phyloP scores from a whole-genome alignment of 2,113 vertebrate genomes.

The Herpetotheres cachinnans region DNA sequence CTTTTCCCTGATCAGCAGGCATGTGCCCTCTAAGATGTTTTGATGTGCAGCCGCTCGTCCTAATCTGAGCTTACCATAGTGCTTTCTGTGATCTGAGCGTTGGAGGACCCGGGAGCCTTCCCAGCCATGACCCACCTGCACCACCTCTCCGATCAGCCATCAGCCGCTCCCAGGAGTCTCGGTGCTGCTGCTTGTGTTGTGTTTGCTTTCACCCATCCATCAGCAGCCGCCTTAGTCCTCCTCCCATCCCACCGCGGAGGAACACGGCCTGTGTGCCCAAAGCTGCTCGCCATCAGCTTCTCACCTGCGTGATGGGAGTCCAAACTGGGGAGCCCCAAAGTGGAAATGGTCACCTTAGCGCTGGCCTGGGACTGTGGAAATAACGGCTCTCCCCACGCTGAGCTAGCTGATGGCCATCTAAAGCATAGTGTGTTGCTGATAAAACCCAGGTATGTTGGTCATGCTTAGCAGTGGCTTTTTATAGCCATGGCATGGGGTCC shows the following conservation, averaged over 20 bases:
- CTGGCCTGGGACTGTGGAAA: not conserved
- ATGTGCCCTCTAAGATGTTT: not conserved
- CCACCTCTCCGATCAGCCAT: not conserved
- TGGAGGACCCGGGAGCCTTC: not conserved
- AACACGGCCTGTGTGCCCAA: not conserved
- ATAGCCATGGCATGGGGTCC: not conserved
- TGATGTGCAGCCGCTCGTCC: not conserved
- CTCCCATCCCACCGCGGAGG: not conserved
- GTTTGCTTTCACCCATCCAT: not conserved
- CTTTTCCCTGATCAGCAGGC: not conserved
- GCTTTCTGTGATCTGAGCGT: rapidly evolving
- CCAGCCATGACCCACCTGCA: not conserved
- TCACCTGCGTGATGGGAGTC: not conserved
- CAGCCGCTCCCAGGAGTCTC: not conserved
- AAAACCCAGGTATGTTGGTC: not conserved
- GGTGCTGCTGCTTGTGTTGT: not conserved
- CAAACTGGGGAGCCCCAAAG: not conserved
- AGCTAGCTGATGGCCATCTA: not conserved
- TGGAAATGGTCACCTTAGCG: not conserved
- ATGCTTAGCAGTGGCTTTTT: not conserved
- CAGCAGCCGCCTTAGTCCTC: not conserved
- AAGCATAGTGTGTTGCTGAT: not conserved
- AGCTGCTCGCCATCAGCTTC: not conserved
- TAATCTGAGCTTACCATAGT: rapidly evolving
- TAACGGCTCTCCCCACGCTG: not conserved